Percentiles rank a stretch among this genome's conserved stretches.
Conservation (phyloP, 2,797 vertebrate species). For the Heteromormyrus szaboi region DNA sequence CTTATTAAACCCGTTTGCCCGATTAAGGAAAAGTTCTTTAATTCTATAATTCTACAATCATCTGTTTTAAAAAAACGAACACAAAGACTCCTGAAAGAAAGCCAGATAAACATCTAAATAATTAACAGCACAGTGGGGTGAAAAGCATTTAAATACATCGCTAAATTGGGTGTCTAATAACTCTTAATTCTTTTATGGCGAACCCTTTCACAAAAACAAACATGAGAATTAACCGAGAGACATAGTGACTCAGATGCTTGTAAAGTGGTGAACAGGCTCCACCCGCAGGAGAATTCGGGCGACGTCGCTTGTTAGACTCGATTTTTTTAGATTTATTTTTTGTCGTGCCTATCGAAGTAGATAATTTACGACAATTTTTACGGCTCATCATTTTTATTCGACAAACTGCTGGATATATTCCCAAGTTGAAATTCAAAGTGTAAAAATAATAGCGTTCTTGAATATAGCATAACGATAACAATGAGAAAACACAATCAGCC, state of each 20-base stretch:
- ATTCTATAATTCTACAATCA: background rate
- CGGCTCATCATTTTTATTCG: background rate
- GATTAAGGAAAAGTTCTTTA: background rate
- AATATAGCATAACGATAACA: background rate
- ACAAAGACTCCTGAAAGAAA: background rate
- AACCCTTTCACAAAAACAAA: background rate
- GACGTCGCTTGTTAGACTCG: background rate
- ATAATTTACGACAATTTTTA: background rate
- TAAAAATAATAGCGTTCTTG: background rate
- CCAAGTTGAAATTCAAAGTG: background rate
- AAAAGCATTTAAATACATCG: background rate
- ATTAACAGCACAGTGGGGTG: background rate
- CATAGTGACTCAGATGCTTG: background rate
- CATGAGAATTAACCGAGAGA: background rate
- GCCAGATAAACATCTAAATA: background rate
- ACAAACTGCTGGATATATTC: background rate
- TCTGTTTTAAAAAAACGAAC: background rate
- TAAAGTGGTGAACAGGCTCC: constrained; percentile 53
- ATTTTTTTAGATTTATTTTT: background rate
- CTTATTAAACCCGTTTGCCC: background rate
- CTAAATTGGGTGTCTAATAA: background rate
- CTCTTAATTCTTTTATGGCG: background rate
- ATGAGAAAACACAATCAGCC: background rate
- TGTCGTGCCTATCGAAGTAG: background rate
- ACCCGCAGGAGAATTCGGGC: constrained; percentile 49